phyloP scores from a whole-genome alignment of 2,113 vertebrate species.

The Plecotus auritus region DNA sequence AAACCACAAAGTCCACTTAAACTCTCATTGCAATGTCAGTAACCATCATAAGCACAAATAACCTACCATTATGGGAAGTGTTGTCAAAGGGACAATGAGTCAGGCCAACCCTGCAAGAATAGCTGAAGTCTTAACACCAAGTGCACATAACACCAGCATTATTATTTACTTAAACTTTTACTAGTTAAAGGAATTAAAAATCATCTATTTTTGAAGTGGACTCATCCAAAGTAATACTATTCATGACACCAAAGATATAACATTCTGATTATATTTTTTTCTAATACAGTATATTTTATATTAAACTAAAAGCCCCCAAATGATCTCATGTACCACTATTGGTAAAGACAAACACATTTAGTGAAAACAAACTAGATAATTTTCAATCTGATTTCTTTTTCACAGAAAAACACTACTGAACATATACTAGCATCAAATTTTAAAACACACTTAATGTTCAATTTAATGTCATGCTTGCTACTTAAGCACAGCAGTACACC shows the following conservation, averaged over 20 bases:
- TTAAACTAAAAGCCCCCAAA: not conserved
- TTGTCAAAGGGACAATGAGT: not conserved
- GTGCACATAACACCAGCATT: not conserved
- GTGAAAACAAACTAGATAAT: not conserved
- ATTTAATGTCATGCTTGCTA: not conserved
- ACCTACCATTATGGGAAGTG: not conserved
- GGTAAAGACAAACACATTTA: not conserved
- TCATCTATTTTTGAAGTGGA: not conserved
- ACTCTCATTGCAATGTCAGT: not conserved
- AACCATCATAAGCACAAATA: not conserved
- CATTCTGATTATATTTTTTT: not conserved
- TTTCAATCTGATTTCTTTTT: slow-evolving; percentile 33
- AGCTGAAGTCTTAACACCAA: not conserved
- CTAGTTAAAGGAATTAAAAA: not conserved
- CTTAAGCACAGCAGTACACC: not conserved
- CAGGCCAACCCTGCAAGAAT: not conserved
- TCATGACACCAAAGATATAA: not conserved
- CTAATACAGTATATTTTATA: not conserved
- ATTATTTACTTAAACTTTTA: not conserved
- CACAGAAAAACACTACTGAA: not conserved
- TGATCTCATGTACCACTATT: not conserved
- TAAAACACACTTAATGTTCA: slow-evolving; percentile 12
- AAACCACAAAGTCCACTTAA: not conserved
- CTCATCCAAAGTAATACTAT: not conserved
- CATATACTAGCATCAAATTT: not conserved